phyloP scores from a whole-genome alignment of 2,113 vertebrate genomes.

The Elephas maximus region DNA sequence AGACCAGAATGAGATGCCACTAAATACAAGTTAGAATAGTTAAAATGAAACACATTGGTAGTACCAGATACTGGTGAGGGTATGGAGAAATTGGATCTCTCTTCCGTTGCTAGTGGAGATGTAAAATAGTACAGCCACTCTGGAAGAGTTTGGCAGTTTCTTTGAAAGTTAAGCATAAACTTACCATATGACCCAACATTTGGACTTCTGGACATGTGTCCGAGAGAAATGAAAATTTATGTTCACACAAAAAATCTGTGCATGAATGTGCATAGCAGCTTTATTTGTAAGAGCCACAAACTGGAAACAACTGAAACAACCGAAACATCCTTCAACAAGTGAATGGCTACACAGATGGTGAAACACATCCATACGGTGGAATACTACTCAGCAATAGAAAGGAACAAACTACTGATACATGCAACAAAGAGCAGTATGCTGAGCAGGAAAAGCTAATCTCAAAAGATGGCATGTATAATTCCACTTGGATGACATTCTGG shows the following conservation, averaged over 20 bases:
- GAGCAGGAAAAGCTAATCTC: not conserved
- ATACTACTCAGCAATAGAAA: not conserved
- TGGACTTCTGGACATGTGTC: not conserved
- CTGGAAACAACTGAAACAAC: not conserved
- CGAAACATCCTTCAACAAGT: not conserved
- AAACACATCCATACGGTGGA: not conserved
- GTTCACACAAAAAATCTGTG: not conserved
- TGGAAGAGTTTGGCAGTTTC: not conserved
- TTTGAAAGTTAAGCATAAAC: not conserved
- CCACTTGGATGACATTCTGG: not conserved
- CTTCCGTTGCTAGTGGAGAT: not conserved
- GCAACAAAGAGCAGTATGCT: not conserved
- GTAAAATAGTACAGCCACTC: not conserved
- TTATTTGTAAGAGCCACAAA: not conserved
- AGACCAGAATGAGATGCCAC: not conserved
- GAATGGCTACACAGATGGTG: not conserved
- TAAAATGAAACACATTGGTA: conserved; percentile 30
- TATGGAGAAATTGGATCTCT: not conserved
- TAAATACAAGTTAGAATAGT: not conserved
- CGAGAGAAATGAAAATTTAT: conserved; percentile 35
- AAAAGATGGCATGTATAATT: not conserved
- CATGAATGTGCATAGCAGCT: not conserved
- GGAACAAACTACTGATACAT: not conserved
- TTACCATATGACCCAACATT: not conserved
- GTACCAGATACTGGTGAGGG: not conserved